A percentile compares a stretch with the other conserved stretches of the same genome.
These are phyloP conservation scores for Antheraea assamensis DNA, from an alignment of 2,888 invertebrate species.

Conservation along the genomic window DNA sequence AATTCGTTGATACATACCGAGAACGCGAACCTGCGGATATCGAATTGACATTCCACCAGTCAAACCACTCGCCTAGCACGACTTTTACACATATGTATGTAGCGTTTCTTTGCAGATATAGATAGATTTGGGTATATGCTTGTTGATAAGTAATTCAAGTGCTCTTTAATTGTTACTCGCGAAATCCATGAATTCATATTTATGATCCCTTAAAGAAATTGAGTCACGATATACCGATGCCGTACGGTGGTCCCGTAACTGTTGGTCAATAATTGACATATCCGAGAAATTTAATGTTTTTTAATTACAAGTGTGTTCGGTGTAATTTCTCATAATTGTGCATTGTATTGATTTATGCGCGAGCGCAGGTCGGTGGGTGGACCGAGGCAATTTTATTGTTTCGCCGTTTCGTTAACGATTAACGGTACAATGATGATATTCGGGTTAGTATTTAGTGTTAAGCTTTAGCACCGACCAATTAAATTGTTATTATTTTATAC, in stretches of 20 bases:
- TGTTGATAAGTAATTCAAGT: no score
- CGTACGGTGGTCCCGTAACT: slow-evolving; percentile 64
- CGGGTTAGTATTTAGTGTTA: not conserved
- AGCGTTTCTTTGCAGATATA: no score
- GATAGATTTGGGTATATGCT: no score
- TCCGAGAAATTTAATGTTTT: slow-evolving; percentile 62
- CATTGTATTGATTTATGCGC: slow-evolving; percentile 70
- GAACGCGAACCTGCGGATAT: no score
- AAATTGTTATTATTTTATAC: no score
- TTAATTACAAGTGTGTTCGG: slow-evolving; percentile 59
- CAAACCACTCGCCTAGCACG: no score
- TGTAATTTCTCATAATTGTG: slow-evolving; percentile 74
- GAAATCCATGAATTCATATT: no score
- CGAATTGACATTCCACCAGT: no score
- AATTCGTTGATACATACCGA: no score
- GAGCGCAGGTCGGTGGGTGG: slow-evolving; percentile 50
- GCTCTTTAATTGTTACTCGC: no score
- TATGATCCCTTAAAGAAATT: not conserved
- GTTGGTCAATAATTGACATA: slow-evolving; percentile 71
- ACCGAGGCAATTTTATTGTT: slow-evolving; percentile 71
- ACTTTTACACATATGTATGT: no score
- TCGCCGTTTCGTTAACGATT: slow-evolving; percentile 47
- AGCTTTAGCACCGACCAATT: not conserved
- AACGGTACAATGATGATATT: slow-evolving; percentile 37
- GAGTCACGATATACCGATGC: not conserved